A percentile compares a stretch with the other conserved stretches of the same genome.
These are phyloP conservation scores for Zelleria hepariella DNA, from an alignment of 2,888 invertebrate genomes.

Conservation along the genomic window DNA sequence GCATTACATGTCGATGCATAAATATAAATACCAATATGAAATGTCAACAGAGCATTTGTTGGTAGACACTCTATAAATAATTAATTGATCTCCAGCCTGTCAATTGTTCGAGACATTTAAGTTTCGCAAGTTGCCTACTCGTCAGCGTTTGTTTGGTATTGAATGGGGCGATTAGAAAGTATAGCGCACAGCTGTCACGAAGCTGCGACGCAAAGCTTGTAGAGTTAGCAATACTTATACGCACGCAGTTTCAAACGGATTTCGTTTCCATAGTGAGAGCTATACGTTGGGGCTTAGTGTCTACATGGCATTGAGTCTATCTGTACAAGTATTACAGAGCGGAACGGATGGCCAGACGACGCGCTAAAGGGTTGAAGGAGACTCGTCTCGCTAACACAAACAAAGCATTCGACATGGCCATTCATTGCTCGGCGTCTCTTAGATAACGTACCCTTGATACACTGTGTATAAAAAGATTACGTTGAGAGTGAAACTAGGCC, in stretches of 20 bases:
- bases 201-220: constrained; percentile 43
- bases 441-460: constrained; percentile 21
- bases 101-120: constrained; percentile 50
- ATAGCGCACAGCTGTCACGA: constrained; percentile 63
- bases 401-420: constrained; percentile 57
- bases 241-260: not conserved
- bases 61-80: constrained; percentile 44
- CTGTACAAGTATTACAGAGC: constrained; percentile 37
- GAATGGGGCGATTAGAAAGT: constrained; percentile 67
- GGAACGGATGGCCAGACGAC: constrained; percentile 49
- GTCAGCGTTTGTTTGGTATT: constrained; percentile 52
- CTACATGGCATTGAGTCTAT: not conserved
- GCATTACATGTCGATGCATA: constrained; percentile 12
- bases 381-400: constrained; percentile 46
- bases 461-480: constrained; percentile 10
- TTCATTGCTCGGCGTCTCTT: constrained; percentile 41
- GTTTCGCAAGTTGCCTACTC: constrained; percentile 58
- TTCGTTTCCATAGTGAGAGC: not conserved
- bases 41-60: constrained; percentile 28
- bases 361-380: constrained; percentile 59
- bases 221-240: not conserved
- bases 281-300: not conserved
- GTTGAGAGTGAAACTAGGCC: constrained; percentile 15
- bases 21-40: constrained; percentile 2
- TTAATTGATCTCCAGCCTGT: constrained; percentile 51